Base-by-base conservation (phyloP, 2,113 vertebrate species). In the Onychostruthus taczanowskii region DNA sequence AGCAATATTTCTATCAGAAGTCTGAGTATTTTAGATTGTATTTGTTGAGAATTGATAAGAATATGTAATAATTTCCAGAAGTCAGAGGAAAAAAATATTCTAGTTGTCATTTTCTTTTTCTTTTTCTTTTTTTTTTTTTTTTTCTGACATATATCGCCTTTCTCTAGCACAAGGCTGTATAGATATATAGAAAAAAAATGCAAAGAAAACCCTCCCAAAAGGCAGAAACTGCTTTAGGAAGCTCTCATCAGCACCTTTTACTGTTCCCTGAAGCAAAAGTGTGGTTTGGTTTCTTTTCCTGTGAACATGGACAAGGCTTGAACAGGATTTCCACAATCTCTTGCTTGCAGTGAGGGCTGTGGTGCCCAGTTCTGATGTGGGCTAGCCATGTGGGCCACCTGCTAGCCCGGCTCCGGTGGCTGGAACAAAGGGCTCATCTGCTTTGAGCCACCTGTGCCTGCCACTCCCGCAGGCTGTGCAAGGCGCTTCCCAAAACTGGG, bases 31-130 rank as follows among this genome's bases (percentile, higher is more conserved):
- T 95, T 81, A 95, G 86, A 93, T 94, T 95, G 39, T 94, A 95
- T 97, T 98, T 95, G 85, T 61, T 96, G 86, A 80, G 93, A 95
- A 96, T 20, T 90, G 91, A 73, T 95, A 95, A 94, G 90, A 97
- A 96, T 94, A 93, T 95, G 91, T 84, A 56, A 88, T 89, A 18
- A 67, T 97, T 97, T 95, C 87, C 86, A 87, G 85, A 92, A 90
- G 27, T 81, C 84, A 81, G 82, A 94, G 92, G 94, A 98, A 96
- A 92, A 84, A 97, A 96, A 95, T 68, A 89, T 31, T 69, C 62
- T 30, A 61, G 46, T 66, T 47, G 6, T 46, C 9, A 35, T 31
- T 47, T 41, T 31, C 1, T 35, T 30, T 56, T 19, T 11, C 1
- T 26, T 53, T 33, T 20, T 52, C n/a, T 27, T 18, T 10, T 10